phyloP scores from a whole-genome alignment of 1,140 invertebrate genomes.

The Lordiphosa stackelbergi region DNA sequence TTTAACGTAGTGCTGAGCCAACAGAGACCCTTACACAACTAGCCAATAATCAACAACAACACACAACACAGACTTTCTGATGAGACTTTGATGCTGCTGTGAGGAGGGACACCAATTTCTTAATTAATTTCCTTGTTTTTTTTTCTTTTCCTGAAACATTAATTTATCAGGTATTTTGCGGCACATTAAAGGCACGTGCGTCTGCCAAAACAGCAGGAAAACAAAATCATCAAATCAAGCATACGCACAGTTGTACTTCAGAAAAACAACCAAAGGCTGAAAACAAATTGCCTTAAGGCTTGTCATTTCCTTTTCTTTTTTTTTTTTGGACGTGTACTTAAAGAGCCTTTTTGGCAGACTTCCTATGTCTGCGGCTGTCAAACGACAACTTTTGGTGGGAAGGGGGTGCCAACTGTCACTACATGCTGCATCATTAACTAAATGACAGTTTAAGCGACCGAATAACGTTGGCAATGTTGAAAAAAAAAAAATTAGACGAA shows the following conservation, averaged over 20 bases:
- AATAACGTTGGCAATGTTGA: background rate
- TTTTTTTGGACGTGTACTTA: no score
- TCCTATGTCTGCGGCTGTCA: constrained; percentile 1
- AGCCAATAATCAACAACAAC: no score
- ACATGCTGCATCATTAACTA: constrained; percentile 22
- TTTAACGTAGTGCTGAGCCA: no score
- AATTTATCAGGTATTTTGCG: constrained; percentile 12
- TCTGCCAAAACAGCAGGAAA: background rate
- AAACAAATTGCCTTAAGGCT: no score
- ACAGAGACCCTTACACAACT: no score
- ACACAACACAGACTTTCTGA: no score
- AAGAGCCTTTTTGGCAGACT: no score
- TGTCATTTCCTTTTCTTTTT: no score
- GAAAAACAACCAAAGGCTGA: constrained; percentile 1
- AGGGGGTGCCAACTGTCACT: constrained; percentile 18
- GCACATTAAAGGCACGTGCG: constrained; percentile 1
- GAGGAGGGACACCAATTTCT: no score
- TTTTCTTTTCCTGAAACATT: background rate
- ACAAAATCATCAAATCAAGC: constrained; percentile 10
- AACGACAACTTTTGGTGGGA: constrained; percentile 7
- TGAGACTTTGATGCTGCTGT: no score
- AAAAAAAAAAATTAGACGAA: constrained; percentile 19
- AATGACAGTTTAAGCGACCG: constrained; percentile 21
- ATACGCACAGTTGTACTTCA: constrained; percentile 6
- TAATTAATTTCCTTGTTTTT: no score